Base-by-base conservation (phyloP, 2,113 vertebrate species). In the Hippocampus abdominalis region DNA sequence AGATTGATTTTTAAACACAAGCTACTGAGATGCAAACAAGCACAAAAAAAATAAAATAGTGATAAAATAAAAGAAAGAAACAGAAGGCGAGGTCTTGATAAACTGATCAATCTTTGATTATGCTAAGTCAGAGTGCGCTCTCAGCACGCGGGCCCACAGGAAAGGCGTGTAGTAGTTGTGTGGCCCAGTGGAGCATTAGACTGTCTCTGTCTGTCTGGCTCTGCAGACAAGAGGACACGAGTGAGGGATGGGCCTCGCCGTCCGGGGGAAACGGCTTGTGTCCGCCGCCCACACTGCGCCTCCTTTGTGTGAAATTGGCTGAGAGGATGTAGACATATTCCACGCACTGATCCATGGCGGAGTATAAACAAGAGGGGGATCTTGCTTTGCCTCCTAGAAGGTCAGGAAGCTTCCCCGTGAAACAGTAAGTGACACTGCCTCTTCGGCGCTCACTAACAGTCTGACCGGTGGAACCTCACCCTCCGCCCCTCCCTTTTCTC, bases 291-390 rank as follows among this genome's bases (percentile, higher is more conserved):
- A 88, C 91, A 84, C 90, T 69, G 82, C 87, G 85, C 87, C 85
- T 92, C 85, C 87, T 79, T 85, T 90, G 90, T 93, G 91, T 92
- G 92, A 93, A 91, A 92, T 91, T 92, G 90, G 87, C 86, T 92
- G 91, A 91, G 87, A 90, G 90, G 88, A 93, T 93, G 92, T 92
- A 93, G 92, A 93, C 92, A 90, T 93, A 92, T 93, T 93, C 92
- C 86, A 86, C 84, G 88, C 92, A 83, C 87, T 93, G 92, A 93
- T 93, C 92, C 92, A 92, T 93, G 87, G 89, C 88, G 77, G 81
- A 83, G 89, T 86, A 90, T 92, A 92, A 93, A 91, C 91, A 93
- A 90, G 82, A 88, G 86, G 89, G 61, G 82, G 85, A 89, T 88
- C 88, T 76, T 78, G 80, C 81, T 80, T 86, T 77, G 86, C 83